A percentile compares a stretch with the other conserved stretches of the same genome.
phyloP scores from a whole-genome alignment of 2,888 invertebrate species.

The Cheilosia vernalis region DNA sequence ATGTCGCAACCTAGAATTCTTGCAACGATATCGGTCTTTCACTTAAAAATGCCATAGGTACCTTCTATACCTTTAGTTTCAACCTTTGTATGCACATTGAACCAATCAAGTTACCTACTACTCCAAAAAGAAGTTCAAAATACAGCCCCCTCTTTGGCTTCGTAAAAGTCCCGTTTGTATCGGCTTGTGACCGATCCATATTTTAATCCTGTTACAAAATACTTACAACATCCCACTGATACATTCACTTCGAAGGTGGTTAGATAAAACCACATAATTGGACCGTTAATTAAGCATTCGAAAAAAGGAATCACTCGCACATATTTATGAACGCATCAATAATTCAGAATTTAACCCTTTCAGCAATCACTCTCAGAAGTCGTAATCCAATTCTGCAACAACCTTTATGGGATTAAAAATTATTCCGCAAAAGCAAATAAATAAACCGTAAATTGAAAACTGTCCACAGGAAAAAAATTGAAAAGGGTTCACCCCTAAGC shows the following conservation, averaged over 20 bases:
- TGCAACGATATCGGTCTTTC: too few relatives aligned
- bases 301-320: slow-evolving; percentile 38
- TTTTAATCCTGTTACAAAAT: too few relatives aligned
- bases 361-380: slow-evolving; percentile 31
- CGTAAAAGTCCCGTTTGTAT: too few relatives aligned
- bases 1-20: too few relatives aligned
- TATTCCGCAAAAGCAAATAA: slow-evolving; percentile 70
- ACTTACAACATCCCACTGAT: too few relatives aligned
- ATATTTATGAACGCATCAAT: slow-evolving; percentile 68
- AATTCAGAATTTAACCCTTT: slow-evolving; percentile 65
- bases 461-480: slow-evolving; percentile 35
- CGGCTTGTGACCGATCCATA: too few relatives aligned
- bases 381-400: slow-evolving; percentile 69
- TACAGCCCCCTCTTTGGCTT: too few relatives aligned
- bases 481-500: slow-evolving; percentile 59
- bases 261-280: slow-evolving; percentile 37
- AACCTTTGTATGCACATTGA: too few relatives aligned
- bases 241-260: background rate
- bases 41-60: too few relatives aligned
- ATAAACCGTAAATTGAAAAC: slow-evolving; percentile 71
- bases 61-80: too few relatives aligned
- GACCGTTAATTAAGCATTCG: slow-evolving; percentile 49
- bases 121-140: too few relatives aligned
- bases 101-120: too few relatives aligned
- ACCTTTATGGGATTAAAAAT: slow-evolving; percentile 72